Evolutionary conservation across 1,140 invertebrate genomes (phyloP), one percentile per base, ranked within the genome.

Genomic region (Apis cerana): DNA sequence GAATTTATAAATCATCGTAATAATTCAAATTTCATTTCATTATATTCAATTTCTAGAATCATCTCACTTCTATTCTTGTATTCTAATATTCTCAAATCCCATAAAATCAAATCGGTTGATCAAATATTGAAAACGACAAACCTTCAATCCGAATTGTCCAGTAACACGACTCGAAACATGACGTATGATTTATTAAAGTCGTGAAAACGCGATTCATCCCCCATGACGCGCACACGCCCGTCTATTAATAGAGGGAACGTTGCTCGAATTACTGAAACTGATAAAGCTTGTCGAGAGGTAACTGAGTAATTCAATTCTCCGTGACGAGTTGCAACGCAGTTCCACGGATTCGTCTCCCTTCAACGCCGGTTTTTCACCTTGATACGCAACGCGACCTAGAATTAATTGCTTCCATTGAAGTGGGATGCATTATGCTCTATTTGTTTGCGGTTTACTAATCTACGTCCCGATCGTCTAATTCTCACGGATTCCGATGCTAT

Each of bases 361-460:
- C 54, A 56, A 43, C 23, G 75, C 2, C 13, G n/a, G 33, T 71
- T 84, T 80, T 75, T 56, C 69, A 43, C 69, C 21, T 33, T 27
- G 74, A 75, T 80, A 81, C 48, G 64, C 58, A 82, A 84, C 72
- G 19, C 71, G 65, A 33, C 64, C 79, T 84, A 81, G 65, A 75
- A 80, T 81, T 84, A 85, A 85, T 88, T 83, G 82, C 83, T 85
- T 82, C 81, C 61, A 80, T 77, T 84, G 82, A 87, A 89, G 56
- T 72, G 83, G 81, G 81, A 54, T 4, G 48, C 19, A 59, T 82
- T 77, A 77, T 27, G 56, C 65, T 75, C 17, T 76, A 77, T 52
- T 77, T 64, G 70, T 48, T 81, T 50, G 52, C 33, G 17, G 9
- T 19, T 65, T 4, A 12, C 5, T 27, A 62, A 52, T 59, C 33